phyloP scores from a whole-genome alignment of 2,888 invertebrate genomes.

The Mythimna albipuncta region DNA sequence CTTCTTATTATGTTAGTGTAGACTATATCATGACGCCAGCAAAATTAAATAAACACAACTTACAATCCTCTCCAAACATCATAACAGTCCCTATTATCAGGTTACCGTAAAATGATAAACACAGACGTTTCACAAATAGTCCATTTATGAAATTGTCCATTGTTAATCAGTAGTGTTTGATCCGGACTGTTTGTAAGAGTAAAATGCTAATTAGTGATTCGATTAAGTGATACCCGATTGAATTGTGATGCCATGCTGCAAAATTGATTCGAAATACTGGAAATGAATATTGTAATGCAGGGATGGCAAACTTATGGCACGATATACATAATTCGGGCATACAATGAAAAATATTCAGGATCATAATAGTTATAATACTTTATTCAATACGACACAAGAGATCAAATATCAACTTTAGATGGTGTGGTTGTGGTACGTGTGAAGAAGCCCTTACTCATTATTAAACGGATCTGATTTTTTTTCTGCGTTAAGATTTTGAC shows the following conservation, averaged over 20 bases:
- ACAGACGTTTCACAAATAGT: slow-evolving; percentile 70
- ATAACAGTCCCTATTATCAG: slow-evolving; percentile 21
- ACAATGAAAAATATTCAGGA: too few relatives aligned
- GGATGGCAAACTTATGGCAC: background rate
- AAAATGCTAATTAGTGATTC: slow-evolving; percentile 74
- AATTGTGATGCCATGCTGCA: slow-evolving; percentile 46
- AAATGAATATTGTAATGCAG: slow-evolving; percentile 33
- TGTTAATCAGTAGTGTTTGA: slow-evolving; percentile 71
- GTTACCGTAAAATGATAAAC: slow-evolving; percentile 55
- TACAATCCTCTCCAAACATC: background rate
- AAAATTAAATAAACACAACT: background rate
- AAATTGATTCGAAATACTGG: slow-evolving; percentile 50
- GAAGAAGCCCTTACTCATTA: too few relatives aligned
- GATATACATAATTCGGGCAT: background rate
- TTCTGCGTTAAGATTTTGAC: too few relatives aligned
- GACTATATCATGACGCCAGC: background rate
- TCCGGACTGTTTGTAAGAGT: slow-evolving; percentile 67
- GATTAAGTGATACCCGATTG: slow-evolving; percentile 73
- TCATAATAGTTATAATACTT: too few relatives aligned
- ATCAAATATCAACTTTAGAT: too few relatives aligned
- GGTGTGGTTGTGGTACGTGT: too few relatives aligned
- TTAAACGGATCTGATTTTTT: too few relatives aligned
- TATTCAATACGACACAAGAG: too few relatives aligned
- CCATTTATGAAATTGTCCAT: slow-evolving; percentile 71
- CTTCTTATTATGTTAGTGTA: too few relatives aligned